These are phyloP conservation scores for Holacanthus passer DNA, from an alignment of 2,113 vertebrate genomes.

Conservation along the genomic window DNA sequence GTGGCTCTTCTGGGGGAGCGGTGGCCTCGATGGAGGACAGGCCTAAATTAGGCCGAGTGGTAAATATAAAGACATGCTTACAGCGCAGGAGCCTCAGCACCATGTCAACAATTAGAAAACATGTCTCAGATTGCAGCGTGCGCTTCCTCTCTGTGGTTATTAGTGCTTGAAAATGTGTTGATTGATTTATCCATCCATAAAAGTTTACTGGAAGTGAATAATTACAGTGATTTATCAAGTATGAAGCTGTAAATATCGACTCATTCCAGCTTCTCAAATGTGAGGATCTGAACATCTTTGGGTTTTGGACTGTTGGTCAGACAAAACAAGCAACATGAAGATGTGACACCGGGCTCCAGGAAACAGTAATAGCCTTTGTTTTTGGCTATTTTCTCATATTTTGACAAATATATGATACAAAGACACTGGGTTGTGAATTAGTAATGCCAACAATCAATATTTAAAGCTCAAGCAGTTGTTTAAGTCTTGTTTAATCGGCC, in stretches of 20 bases:
- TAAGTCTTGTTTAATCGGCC: not conserved
- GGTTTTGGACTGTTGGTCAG: not conserved
- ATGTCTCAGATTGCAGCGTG: not conserved
- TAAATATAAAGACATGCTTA: slow-evolving; percentile 11
- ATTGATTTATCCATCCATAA: rapidly evolving
- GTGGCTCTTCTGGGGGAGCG: not conserved
- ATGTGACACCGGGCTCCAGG: not conserved
- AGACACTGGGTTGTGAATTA: not conserved
- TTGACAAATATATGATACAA: not conserved
- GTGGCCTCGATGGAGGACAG: not conserved
- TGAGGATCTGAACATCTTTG: not conserved
- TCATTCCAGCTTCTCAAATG: not conserved
- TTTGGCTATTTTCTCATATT: no score
- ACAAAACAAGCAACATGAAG: not conserved
- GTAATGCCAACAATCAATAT: not conserved
- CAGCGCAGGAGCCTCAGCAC: not conserved
- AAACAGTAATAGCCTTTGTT: no score
- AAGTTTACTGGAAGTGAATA: not conserved
- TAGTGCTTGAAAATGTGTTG: not conserved
- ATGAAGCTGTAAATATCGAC: not conserved
- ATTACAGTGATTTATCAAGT: not conserved
- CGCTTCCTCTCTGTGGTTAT: not conserved
- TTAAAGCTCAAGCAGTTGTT: not conserved
- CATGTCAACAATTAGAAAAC: not conserved
- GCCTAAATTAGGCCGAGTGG: not conserved